phyloP scores from a whole-genome alignment of 2,888 invertebrate genomes.

The Andrena trimmerana region DNA sequence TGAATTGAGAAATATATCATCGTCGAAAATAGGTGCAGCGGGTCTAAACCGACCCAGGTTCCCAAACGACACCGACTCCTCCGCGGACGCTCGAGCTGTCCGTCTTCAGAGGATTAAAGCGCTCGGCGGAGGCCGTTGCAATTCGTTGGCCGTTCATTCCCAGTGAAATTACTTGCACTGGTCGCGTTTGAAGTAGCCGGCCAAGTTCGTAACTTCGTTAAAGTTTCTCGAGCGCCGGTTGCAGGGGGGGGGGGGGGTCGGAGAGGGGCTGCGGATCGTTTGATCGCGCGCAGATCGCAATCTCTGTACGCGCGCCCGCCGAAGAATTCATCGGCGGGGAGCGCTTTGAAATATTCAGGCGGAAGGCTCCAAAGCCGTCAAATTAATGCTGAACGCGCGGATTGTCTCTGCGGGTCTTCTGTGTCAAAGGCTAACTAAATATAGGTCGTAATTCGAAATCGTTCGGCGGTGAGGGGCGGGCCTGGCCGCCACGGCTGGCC shows the following conservation, averaged over 20 bases:
- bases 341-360: conserved; percentile 15
- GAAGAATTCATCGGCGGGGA: neutral
- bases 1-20: too few relatives aligned
- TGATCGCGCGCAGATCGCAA: neutral
- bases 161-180: conserved; percentile 16
- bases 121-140: neutral
- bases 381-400: conserved; percentile 24
- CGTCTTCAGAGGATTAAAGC: too few relatives aligned
- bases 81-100: too few relatives aligned
- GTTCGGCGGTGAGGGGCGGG: conserved; percentile 21
- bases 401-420: conserved; percentile 20
- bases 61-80: too few relatives aligned
- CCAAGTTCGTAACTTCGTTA: conserved; percentile 18
- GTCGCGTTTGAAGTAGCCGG: neutral
- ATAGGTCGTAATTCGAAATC: conserved; percentile 37
- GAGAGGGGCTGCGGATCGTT: neutral
- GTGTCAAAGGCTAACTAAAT: conserved; percentile 56
- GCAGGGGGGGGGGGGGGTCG: neutral
- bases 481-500: neutral
- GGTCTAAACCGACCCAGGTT: too few relatives aligned
- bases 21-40: too few relatives aligned
- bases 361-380: neutral
- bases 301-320: neutral
- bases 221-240: neutral
- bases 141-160: conserved; percentile 12